These are phyloP conservation scores for Thelaira solivaga DNA, from an alignment of 2,888 invertebrate species.

Conservation along the genomic window DNA sequence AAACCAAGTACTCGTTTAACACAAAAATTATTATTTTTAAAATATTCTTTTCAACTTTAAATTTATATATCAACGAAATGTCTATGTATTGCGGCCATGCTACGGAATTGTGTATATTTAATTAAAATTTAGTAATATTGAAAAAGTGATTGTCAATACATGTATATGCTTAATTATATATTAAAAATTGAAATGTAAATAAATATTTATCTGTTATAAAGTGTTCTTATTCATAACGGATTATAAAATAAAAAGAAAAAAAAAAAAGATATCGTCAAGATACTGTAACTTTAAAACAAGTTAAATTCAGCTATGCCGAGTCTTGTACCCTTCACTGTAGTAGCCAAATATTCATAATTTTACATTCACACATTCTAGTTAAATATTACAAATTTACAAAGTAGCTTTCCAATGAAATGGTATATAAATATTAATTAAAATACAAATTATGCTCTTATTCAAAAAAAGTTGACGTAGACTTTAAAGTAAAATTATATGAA, in stretches of 20 bases:
- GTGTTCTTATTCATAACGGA: too few relatives aligned
- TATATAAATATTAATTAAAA: too few relatives aligned
- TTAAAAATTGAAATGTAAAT: conserved; percentile 30
- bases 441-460: too few relatives aligned
- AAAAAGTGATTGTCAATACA: conserved; percentile 24
- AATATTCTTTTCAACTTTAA: conserved; percentile 17
- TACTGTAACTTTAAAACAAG: neutral
- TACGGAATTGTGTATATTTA: conserved; percentile 11
- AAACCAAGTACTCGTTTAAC: conserved; percentile 27
- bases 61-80: neutral
- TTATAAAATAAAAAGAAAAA: too few relatives aligned
- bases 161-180: neutral
- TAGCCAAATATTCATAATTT: too few relatives aligned
- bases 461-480: too few relatives aligned
- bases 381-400: too few relatives aligned
- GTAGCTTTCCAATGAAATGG: too few relatives aligned
- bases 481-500: too few relatives aligned
- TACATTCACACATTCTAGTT: too few relatives aligned
- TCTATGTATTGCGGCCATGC: neutral
- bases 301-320: too few relatives aligned
- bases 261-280: neutral
- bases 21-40: neutral
- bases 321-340: too few relatives aligned
- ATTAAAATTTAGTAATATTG: neutral
- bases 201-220: neutral